These are phyloP conservation scores for Vandiemenella viatica DNA, from an alignment of 2,888 invertebrate genomes.

Conservation along the genomic window DNA sequence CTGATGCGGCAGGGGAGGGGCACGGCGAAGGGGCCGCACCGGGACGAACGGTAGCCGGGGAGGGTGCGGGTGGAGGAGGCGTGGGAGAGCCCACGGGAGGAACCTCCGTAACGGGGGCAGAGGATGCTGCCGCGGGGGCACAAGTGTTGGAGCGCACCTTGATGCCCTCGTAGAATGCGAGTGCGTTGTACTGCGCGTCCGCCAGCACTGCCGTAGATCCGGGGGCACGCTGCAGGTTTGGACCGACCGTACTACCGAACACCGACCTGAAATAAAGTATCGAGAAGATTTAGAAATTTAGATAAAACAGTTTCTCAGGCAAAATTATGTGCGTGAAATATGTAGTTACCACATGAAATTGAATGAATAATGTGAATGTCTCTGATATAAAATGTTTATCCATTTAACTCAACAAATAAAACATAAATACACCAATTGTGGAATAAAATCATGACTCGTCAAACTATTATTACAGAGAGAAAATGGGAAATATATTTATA, in stretches of 20 bases:
- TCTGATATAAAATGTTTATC: too few species aligned
- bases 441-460: too few species aligned
- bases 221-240: conserved; percentile 33
- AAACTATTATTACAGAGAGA: too few species aligned
- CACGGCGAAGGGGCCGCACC: conserved; percentile 26
- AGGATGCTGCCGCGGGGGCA: conserved; percentile 25
- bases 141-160: conserved; percentile 45
- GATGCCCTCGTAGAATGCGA: conserved; percentile 51
- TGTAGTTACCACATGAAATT: too few species aligned
- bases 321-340: too few species aligned
- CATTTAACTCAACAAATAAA: too few species aligned
- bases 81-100: conserved; percentile 17
- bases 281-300: too few species aligned
- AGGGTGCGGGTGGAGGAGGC: conserved; percentile 6
- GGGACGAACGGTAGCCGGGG: conserved; percentile 3
- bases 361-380: too few species aligned
- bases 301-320: too few species aligned
- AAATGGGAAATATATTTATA: too few species aligned
- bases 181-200: conserved; percentile 27
- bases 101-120: conserved; percentile 21
- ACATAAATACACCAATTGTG: too few species aligned
- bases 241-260: conserved; percentile 70
- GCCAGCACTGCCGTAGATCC: neutral
- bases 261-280: conserved; percentile 48
- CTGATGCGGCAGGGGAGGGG: conserved; percentile 32